These are phyloP conservation scores for Nannoperca australis DNA, from an alignment of 2,797 vertebrate genomes.

Conservation along the genomic window DNA sequence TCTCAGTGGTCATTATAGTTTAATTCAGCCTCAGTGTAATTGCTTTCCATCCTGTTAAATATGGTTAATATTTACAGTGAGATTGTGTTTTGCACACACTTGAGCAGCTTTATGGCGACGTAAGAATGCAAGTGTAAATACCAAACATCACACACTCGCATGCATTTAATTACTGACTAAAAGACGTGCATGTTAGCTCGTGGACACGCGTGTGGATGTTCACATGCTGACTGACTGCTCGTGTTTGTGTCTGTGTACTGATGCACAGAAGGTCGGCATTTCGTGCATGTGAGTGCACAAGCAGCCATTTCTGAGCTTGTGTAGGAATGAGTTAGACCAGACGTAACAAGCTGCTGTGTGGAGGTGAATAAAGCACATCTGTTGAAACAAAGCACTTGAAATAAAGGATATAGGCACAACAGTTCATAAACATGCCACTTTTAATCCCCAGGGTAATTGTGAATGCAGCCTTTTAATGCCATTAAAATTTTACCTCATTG, in stretches of 20 bases:
- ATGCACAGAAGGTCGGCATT: constrained; percentile 17
- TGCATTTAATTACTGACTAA: constrained; percentile 38
- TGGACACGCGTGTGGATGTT: neutral
- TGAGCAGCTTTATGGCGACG: constrained; percentile 30
- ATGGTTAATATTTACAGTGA: constrained; percentile 65
- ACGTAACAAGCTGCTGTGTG: constrained; percentile 16
- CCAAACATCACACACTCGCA: constrained; percentile 20
- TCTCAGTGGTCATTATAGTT: constrained; percentile 60
- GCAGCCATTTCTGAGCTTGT: constrained; percentile 49
- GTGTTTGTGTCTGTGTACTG: constrained; percentile 23
- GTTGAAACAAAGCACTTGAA: constrained; percentile 33
- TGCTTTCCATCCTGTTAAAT: constrained; percentile 66
- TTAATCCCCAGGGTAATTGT: constrained; percentile 6
- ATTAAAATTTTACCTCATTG: constrained; percentile 25
- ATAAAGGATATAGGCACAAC: constrained; percentile 25
- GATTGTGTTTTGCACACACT: constrained; percentile 37
- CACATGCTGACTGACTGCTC: constrained; percentile 15
- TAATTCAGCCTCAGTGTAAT: constrained; percentile 54
- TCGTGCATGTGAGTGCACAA: constrained; percentile 9
- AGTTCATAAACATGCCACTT: constrained; percentile 48
- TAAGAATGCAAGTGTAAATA: constrained; percentile 35
- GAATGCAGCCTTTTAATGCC: constrained; percentile 11
- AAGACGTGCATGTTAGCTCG: neutral
- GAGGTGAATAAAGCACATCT: constrained; percentile 50
- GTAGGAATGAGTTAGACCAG: constrained; percentile 28